These are phyloP conservation scores for Cryptotermes secundus DNA, from an alignment of 1,140 invertebrate genomes.

Conservation along the genomic window DNA sequence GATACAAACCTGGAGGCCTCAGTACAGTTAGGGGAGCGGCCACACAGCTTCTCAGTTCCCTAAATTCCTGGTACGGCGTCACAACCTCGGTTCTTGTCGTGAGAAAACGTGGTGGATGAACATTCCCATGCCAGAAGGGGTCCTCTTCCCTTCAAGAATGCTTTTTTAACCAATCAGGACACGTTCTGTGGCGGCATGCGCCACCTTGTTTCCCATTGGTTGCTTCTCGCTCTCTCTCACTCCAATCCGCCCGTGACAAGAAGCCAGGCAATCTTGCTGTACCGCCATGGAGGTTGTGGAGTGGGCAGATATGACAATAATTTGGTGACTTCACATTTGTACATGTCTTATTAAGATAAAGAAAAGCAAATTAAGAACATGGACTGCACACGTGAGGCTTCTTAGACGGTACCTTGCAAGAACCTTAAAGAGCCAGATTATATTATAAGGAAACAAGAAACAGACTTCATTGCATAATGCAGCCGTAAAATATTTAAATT, in stretches of 20 bases:
- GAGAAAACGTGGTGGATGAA: background rate
- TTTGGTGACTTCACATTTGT: too few species aligned
- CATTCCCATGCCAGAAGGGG: constrained; percentile 13
- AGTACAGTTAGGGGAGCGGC: background rate
- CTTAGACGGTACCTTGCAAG: too few species aligned
- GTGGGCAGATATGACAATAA: background rate
- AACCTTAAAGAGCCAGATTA: too few species aligned
- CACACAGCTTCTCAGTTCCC: background rate
- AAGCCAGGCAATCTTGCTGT: background rate
- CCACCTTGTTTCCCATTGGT: background rate
- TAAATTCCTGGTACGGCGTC: background rate
- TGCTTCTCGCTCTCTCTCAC: background rate
- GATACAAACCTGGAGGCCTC: background rate
- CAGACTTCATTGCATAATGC: too few species aligned
- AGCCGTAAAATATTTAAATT: too few species aligned
- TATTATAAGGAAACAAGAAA: too few species aligned
- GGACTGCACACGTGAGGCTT: too few species aligned
- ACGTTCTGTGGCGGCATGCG: constrained; percentile 5
- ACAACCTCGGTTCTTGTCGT: background rate
- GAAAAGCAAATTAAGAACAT: too few species aligned
- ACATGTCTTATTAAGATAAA: too few species aligned
- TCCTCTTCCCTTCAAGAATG: background rate
- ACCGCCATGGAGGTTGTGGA: background rate
- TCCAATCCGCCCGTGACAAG: background rate
- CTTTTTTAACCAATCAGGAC: background rate